These are phyloP conservation scores for Coturnix japonica DNA, from an alignment of 2,113 vertebrate genomes.

Conservation along the genomic window DNA sequence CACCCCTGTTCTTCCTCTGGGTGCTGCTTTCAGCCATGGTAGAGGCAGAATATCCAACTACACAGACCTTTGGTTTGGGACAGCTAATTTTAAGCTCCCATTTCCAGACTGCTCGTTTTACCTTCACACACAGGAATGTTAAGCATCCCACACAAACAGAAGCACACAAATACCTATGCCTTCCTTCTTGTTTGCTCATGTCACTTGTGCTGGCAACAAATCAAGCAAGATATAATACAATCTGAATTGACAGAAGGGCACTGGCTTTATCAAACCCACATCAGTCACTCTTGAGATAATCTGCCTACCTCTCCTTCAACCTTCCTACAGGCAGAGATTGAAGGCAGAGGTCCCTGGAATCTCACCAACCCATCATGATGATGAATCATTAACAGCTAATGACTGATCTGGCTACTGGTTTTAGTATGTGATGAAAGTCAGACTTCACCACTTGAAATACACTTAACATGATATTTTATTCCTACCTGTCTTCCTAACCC, in stretches of 20 bases:
- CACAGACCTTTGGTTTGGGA: not conserved
- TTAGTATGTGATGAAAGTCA: constrained; percentile 15
- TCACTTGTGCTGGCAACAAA: not conserved
- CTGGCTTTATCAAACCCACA: not conserved
- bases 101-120: not conserved
- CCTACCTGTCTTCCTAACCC: constrained; percentile 8
- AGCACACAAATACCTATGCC: not conserved
- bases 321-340: not conserved
- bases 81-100: constrained; percentile 8
- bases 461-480: constrained; percentile 26
- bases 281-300: constrained; percentile 18
- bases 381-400: constrained; percentile 52
- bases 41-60: not conserved
- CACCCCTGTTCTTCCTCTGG: not conserved
- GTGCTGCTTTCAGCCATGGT: not conserved
- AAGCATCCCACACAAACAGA: not conserved
- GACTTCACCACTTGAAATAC: constrained; percentile 15
- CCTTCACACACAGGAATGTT: not conserved
- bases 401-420: constrained; percentile 26
- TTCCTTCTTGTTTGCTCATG: not conserved
- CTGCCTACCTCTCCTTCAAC: constrained; percentile 11
- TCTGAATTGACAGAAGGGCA: not conserved
- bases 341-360: constrained; percentile 19
- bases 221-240: not conserved
- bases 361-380: not conserved